Percentiles rank a stretch among this genome's conserved stretches.
phyloP scores from a whole-genome alignment of 2,113 vertebrate genomes.

The Trematocara unimaculatum region DNA sequence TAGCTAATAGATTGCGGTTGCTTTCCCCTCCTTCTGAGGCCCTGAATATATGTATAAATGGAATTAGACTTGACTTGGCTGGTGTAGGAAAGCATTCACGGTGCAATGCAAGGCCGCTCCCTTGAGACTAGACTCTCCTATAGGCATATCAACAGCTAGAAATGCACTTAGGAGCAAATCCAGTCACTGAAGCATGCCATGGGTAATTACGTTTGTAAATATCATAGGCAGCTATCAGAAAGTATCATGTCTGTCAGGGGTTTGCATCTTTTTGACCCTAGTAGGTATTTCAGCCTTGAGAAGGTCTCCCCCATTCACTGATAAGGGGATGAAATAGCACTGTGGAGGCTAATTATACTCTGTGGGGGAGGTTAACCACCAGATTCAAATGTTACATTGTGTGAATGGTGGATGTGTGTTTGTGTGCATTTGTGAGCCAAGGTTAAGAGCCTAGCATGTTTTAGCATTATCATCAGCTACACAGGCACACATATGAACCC shows the following conservation, averaged over 20 bases:
- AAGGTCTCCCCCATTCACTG: not conserved
- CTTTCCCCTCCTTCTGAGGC: conserved; percentile 55
- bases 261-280: conserved; percentile 5
- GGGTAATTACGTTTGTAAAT: conserved; percentile 21
- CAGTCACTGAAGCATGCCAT: conserved; percentile 24
- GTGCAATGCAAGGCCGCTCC: conserved; percentile 19
- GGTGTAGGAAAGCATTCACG: conserved; percentile 35
- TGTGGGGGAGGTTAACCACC: conserved; percentile 27
- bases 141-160: conserved; percentile 61
- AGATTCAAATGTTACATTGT: not conserved
- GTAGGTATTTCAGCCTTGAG: not conserved
- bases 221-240: not conserved
- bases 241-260: not conserved
- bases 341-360: conserved; percentile 28
- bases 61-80: conserved; percentile 61
- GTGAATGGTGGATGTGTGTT: not conserved
- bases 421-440: not conserved
- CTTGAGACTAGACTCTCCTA: conserved; percentile 32
- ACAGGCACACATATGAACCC: not conserved
- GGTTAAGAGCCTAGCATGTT: not conserved
- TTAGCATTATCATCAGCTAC: not conserved
- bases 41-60: conserved; percentile 71
- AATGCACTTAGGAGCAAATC: conserved; percentile 49
- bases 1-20: conserved; percentile 75
- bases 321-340: conserved; percentile 37